Evolutionary conservation across 2,113 vertebrate species (phyloP).

Genomic region (Oplegnathus fasciatus): DNA sequence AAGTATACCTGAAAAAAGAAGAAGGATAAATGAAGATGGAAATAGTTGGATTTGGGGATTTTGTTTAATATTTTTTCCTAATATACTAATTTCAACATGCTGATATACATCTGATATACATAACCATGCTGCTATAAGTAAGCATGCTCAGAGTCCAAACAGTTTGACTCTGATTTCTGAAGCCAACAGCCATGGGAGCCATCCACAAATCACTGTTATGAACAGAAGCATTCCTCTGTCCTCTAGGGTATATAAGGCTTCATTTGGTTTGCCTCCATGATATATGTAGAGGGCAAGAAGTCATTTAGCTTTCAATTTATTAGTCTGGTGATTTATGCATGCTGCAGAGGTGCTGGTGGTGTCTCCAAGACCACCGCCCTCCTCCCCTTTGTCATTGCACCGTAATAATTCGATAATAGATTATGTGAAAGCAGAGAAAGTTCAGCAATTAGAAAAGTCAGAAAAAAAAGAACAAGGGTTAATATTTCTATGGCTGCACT

Average conservation of each 20-base stretch:
- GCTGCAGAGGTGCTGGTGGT: slow-evolving; percentile 88
- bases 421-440: slow-evolving; percentile 88
- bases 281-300: slow-evolving; percentile 84
- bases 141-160: slow-evolving; percentile 21
- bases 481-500: slow-evolving; percentile 57
- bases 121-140: not conserved
- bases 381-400: slow-evolving; percentile 72
- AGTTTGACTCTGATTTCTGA: slow-evolving; percentile 55
- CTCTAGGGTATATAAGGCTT: slow-evolving; percentile 83
- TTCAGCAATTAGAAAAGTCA: slow-evolving; percentile 80
- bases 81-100: not conserved
- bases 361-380: slow-evolving; percentile 82
- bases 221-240: slow-evolving; percentile 87
- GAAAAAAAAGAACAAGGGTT: slow-evolving; percentile 34
- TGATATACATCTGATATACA: not conserved
- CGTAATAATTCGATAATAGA: slow-evolving; percentile 90
- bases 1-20: not conserved
- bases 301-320: slow-evolving; percentile 87
- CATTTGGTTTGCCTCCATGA: slow-evolving; percentile 80
- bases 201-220: slow-evolving; percentile 84
- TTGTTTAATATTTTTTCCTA: not conserved
- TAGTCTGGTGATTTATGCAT: slow-evolving; percentile 92
- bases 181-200: slow-evolving; percentile 56
- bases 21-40: not conserved
- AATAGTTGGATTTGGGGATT: not conserved